Conservation (phyloP, 2,797 vertebrate genomes). For the Sebastes taczanowskii region DNA sequence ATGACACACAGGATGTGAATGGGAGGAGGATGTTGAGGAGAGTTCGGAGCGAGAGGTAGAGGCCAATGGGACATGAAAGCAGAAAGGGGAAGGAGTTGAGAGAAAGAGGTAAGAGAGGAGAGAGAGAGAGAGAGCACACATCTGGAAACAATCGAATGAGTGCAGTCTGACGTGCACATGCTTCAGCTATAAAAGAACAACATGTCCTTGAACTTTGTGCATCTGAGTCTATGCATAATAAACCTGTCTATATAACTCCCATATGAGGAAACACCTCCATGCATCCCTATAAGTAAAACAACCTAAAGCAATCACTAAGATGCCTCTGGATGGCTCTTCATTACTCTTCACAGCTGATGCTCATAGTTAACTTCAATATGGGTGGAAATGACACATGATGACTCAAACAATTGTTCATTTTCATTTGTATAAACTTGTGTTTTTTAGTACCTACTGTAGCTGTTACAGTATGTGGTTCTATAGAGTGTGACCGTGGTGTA, state of each 20-base stretch:
- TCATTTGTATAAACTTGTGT: background rate
- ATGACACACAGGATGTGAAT: conserved; percentile 31
- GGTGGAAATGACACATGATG: background rate
- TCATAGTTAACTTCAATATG: background rate
- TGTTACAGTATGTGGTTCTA: too few species aligned
- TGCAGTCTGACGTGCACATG: conserved; percentile 68
- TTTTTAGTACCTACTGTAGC: too few species aligned
- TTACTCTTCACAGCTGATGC: background rate
- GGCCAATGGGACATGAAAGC: conserved; percentile 62
- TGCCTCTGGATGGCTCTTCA: background rate
- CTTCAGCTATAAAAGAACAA: conserved; percentile 77
- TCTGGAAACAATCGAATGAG: conserved; percentile 81
- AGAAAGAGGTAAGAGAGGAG: conserved; percentile 24
- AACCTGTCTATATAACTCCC: conserved; percentile 29
- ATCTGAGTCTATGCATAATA: background rate
- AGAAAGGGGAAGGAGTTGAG: conserved; percentile 12
- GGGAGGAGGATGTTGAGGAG: conserved; percentile 46
- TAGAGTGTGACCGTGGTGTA: too few species aligned
- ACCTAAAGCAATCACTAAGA: background rate
- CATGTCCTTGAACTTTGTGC: conserved; percentile 67
- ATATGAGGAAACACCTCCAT: background rate
- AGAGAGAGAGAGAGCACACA: conserved; percentile 61
- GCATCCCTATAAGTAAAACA: background rate
- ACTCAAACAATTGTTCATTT: background rate
- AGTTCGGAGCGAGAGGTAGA: conserved; percentile 40